phyloP scores from a whole-genome alignment of 2,113 vertebrate genomes.

The Saimiri boliviensis region DNA sequence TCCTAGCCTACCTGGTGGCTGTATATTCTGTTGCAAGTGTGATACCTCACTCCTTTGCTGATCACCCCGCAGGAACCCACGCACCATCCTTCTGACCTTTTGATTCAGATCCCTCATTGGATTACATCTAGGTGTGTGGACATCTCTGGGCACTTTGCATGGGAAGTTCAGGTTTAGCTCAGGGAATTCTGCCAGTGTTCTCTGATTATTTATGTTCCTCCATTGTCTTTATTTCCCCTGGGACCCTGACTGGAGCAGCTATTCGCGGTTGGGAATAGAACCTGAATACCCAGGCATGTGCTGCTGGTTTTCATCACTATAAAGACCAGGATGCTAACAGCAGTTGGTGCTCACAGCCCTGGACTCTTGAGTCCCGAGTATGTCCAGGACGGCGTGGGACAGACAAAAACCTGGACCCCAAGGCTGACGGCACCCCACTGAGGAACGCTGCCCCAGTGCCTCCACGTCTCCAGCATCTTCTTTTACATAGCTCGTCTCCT shows the following conservation, averaged over 20 bases:
- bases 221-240: accelerated
- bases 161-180: background rate
- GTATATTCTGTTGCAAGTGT: background rate
- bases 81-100: accelerated
- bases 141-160: background rate
- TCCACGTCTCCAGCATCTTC: accelerated
- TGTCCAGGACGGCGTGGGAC: no score
- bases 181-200: accelerated
- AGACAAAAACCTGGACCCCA: accelerated
- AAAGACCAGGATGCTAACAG: accelerated
- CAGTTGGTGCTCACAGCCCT: accelerated
- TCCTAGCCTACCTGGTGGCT: accelerated
- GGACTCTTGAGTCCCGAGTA: background rate
- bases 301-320: accelerated
- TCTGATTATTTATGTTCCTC: background rate
- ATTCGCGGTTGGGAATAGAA: accelerated
- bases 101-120: accelerated
- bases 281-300: accelerated
- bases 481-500: no score
- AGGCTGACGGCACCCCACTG: background rate
- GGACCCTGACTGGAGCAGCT: accelerated
- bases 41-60: background rate
- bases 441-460: background rate
- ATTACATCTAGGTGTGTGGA: accelerated
- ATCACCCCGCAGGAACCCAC: accelerated